Base-by-base conservation (phyloP, 2,888 invertebrate species). In the Hypomecis punctinalis region DNA sequence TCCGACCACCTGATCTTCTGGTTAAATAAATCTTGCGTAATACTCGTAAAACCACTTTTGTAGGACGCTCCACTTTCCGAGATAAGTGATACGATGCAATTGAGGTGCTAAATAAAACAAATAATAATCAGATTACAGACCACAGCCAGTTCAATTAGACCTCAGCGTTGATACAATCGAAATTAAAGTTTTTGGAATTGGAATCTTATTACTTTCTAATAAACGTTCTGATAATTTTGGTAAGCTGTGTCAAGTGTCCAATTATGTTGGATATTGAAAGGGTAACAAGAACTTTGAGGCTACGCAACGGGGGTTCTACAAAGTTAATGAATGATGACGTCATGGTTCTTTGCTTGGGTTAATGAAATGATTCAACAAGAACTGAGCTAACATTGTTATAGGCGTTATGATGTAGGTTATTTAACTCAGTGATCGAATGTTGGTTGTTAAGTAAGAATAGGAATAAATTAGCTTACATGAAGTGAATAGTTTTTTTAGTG, bases 41-140 rank as follows among this genome's bases (percentile, higher is more conserved):
- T 37, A 42, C 35, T 59, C 6, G 47, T 61, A 70, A 71, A 70
- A 60, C 55, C 57, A 56, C 23, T 54, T 67, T 66, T 53, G 67
- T 73, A 58, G 67, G 67, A 71, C 66, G 72, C 66, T 71, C 68
- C 45, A 71, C 58, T 75, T 73, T 69, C 43, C 35, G 51, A 68
- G 33, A 36, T 59, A 67, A 61, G 59, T 60, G 59, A 68, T 62
- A 55, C 62, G 46, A 60, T 61, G 52, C 65, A 65, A 68, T 65
- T 64, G 54, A 63, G 56, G 55, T 51, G 52, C 49, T 54, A 66
- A 65, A 57, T 66, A 64, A 63, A 58, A 63, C 43, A 57, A 67
- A 66, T 45, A 56, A 63, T 54, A 58, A 48, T 39, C 42, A 51
- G 48, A 54, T 45, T 37, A 48, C 45, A 10, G 63, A 68, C 54